phyloP scores from a whole-genome alignment of 2,888 invertebrate genomes.

The Margaritifera margaritifera region DNA sequence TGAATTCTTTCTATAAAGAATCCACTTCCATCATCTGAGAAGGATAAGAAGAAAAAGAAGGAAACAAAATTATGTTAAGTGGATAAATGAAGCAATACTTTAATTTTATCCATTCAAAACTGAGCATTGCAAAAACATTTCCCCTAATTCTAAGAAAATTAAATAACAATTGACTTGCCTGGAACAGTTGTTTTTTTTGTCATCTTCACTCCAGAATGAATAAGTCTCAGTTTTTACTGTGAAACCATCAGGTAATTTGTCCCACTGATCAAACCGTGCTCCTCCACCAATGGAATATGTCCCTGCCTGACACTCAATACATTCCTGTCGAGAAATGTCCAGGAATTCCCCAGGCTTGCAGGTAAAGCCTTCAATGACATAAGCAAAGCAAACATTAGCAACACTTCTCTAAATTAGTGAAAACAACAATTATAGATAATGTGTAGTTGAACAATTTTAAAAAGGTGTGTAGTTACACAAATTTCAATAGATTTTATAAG shows the following conservation, averaged over 20 bases:
- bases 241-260: conserved; percentile 75
- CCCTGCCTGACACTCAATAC: conserved; percentile 75
- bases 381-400: conserved; percentile 1
- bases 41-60: too few species aligned
- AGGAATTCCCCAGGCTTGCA: conserved; percentile 76
- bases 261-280: conserved; percentile 76
- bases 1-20: too few species aligned
- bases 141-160: too few species aligned
- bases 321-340: conserved; percentile 75
- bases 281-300: conserved; percentile 78
- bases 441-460: too few species aligned
- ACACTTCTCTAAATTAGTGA: conserved; percentile 52
- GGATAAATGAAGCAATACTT: too few species aligned
- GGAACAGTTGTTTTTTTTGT: conserved; percentile 12
- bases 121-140: too few species aligned
- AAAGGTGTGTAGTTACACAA: too few species aligned
- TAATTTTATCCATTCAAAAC: too few species aligned
- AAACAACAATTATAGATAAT: too few species aligned
- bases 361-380: conserved; percentile 71
- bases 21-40: too few species aligned
- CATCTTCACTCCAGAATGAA: not conserved
- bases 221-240: conserved; percentile 62
- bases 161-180: conserved; percentile 3
- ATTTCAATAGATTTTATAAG: too few species aligned
- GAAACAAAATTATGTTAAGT: too few species aligned